Base-by-base conservation (phyloP, 2,113 vertebrate species). In the Synchiropus splendidus region DNA sequence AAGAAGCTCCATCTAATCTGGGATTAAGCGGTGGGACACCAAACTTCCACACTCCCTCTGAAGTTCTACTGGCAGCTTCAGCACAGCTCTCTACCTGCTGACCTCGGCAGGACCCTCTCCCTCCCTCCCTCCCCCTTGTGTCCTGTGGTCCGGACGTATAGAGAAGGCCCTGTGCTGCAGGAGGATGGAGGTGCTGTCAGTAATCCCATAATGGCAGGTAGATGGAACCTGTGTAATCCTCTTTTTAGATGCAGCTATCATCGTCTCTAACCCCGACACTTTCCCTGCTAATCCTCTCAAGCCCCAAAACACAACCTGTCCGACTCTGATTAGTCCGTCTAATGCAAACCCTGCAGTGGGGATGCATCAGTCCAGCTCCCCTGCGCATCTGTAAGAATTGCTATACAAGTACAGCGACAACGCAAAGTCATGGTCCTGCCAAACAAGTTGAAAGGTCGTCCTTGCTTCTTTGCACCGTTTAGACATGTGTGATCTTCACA, bases 131-230 rank as follows among this genome's bases (percentile, higher is more conserved):
- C n/a, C n/a, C n/a, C n/a, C n/a, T n/a, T n/a, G n/a, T n/a, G n/a
- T n/a, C n/a, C n/a, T n/a, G n/a, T n/a, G n/a, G n/a, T n/a, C 21
- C 21, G 21, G 21, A 8, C 8, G 21, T 27, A 8, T 5, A 27
- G 21, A 8, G 21, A 27, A 27, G 49, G 36, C 40, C 36, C 54
- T 34, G 54, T 44, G 16, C 51, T 36, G 18, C 16, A 50, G 39
- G 59, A 63, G 51, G 63, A 58, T 75, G 64, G 58, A 69, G 47
- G 60, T 64, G 55, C 61, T 6, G 6, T 66, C 61, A 15, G 30
- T 82, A 80, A 82, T 77, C 80, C 77, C 70, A 77, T 80, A 78
- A 82, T 71, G 67, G 57, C 67, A 74, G 75, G 67, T 78, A 64
- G 65, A 40, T 42, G 57, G 56, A 70, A 71, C 59, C 48, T 18